Evolutionary conservation across 2,113 vertebrate genomes (phyloP), one percentile per base, ranked within the genome.

Genomic region (Illadopsis cleaveri): DNA sequence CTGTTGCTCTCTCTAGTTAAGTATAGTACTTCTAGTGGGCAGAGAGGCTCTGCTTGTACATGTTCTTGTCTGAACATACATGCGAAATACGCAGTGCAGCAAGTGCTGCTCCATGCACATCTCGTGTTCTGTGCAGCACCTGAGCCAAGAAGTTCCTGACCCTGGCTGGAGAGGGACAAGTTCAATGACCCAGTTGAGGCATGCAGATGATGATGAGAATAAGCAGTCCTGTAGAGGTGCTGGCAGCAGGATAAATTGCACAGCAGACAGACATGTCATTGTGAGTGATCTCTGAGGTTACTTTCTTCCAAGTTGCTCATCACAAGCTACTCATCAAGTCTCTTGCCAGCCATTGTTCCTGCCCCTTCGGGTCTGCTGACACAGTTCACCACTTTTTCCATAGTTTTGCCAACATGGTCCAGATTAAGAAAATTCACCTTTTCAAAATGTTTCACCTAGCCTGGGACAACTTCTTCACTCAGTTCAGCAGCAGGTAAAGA

Each of bases 181-280:
- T 65, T 56, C 28, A 19, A 69, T 77, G n/a, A 61, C 35, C 35
- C 53, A 37, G 4, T 3, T 18, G 65, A 69, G 48, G 37, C 56
- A 75, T 2, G 0, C 0, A 4, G 37, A 13, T 57, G 64, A 65
- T 37, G 38, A 38, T 25, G 44, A 22, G 21, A 78, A 21, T 38
- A 37, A 24, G 23, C 20, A 50, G 31, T 30, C 20, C 45, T 57
- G 72, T 48, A 61, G 31, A 0, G 0, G 31, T 31, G 19, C 78
- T 81, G 40, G 25, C 65, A 50, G 53, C 19, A 71, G 51, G 30
- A 38, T 71, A 44, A 35, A 60, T 75, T 47, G 44, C 65, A 47
- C 27, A 78, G 92, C 60, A 83, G 81, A n/a, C 51, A 79, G 65
- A 54, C 14, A 0, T 10, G 15, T 37, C 15, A 4, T 44, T 76